These are phyloP conservation scores for Bubo scandiacus DNA, from an alignment of 2,113 vertebrate species.

Conservation along the genomic window DNA sequence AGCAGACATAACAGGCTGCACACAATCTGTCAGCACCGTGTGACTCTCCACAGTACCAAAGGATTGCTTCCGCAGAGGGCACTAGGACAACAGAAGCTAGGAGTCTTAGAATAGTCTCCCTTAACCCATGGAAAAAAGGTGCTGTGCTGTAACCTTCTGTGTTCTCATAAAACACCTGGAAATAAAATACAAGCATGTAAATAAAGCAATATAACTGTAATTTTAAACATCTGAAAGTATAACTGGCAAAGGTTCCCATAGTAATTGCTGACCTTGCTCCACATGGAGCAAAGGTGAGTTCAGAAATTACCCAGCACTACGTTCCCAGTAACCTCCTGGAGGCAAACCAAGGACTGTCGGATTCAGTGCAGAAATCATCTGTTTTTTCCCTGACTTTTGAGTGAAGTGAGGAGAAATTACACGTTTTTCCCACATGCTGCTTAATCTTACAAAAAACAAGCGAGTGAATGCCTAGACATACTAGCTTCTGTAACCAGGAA, in stretches of 20 bases:
- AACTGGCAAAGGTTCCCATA: background rate
- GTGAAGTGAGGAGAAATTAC: background rate
- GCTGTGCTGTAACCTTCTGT: background rate
- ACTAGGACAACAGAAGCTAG: background rate
- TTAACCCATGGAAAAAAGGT: background rate
- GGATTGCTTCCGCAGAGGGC: background rate
- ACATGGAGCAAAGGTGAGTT: background rate
- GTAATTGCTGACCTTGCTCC: background rate
- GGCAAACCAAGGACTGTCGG: background rate
- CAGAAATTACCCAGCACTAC: background rate
- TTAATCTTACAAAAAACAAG: background rate
- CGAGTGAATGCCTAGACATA: background rate
- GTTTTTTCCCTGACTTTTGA: background rate
- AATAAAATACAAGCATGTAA: background rate
- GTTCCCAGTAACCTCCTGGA: background rate
- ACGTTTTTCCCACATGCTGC: background rate
- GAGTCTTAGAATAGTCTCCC: background rate
- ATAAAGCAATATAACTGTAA: background rate
- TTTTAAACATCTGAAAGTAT: background rate
- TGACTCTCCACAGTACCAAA: background rate
- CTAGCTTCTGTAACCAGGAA: background rate
- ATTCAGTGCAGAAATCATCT: background rate
- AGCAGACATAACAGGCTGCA: background rate
- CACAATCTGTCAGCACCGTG: background rate
- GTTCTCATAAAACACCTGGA: background rate